Conservation (phyloP, 2,797 vertebrate genomes). For the Champsocephalus esox region DNA sequence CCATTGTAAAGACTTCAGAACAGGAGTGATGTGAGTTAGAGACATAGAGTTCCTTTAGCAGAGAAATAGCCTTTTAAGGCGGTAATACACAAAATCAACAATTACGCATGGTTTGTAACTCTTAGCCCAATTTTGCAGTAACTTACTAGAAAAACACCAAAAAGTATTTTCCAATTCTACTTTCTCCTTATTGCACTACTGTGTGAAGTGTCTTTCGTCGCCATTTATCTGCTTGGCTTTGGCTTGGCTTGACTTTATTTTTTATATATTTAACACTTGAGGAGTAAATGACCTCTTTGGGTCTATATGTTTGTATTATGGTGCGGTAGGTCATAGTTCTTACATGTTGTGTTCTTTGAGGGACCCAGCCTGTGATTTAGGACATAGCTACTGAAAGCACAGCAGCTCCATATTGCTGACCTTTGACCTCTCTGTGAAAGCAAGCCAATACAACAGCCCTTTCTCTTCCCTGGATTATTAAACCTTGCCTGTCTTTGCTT, state of each 20-base stretch:
- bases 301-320: no score
- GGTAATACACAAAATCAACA: neutral
- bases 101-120: neutral
- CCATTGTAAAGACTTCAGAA: no score
- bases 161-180: neutral
- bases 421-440: slow-evolving; percentile 23
- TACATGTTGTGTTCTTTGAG: no score
- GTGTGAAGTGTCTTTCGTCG: no score
- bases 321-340: no score
- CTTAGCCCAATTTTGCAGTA: slow-evolving; percentile 3
- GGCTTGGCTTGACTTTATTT: no score
- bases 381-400: neutral
- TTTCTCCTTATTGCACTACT: neutral
- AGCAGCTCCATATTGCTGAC: slow-evolving; percentile 10
- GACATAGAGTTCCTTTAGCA: neutral
- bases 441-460: neutral
- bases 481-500: neutral
- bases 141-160: neutral
- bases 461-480: neutral
- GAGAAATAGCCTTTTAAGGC: neutral
- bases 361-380: neutral
- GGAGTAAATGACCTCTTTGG: no score
- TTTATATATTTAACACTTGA: no score
- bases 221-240: no score
- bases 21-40: no score